Conservation (phyloP, 1,140 invertebrate species). For the Chrysoperla carnea region DNA sequence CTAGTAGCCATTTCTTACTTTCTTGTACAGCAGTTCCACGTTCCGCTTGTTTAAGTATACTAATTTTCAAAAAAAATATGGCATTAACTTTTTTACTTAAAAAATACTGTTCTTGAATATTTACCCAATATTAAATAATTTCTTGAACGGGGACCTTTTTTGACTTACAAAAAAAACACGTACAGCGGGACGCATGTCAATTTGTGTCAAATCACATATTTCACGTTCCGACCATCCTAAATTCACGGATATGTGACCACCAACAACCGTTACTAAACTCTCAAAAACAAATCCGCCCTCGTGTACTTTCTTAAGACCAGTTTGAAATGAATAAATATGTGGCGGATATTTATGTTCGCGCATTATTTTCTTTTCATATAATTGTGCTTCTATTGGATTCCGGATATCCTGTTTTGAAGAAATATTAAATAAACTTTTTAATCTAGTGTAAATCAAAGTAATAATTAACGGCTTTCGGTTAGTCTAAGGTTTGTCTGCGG, state of each 20-base stretch:
- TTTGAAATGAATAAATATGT: constrained; percentile 2
- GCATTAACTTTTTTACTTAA: too few species aligned
- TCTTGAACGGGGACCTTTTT: constrained; percentile 38
- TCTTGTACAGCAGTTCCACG: too few species aligned
- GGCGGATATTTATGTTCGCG: constrained; percentile 10
- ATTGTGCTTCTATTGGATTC: constrained; percentile 28
- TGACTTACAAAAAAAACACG: constrained; percentile 30
- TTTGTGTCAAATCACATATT: constrained; percentile 39
- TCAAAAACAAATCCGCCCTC: constrained; percentile 38
- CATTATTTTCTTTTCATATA: constrained; percentile 30
- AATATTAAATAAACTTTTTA: too few species aligned
- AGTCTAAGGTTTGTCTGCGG: too few species aligned
- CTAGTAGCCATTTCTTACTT: too few species aligned
- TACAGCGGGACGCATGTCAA: constrained; percentile 32
- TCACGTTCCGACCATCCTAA: constrained; percentile 35
- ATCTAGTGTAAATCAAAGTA: too few species aligned
- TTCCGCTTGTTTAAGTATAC: too few species aligned
- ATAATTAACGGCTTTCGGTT: too few species aligned
- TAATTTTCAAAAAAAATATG: too few species aligned
- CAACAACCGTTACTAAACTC: constrained; percentile 28
- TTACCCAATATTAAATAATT: constrained; percentile 40
- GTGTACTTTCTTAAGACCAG: not conserved
- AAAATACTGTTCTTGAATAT: not conserved
- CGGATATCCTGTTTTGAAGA: constrained; percentile 26
- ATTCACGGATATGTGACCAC: constrained; percentile 38